Percentiles rank a stretch among this genome's conserved stretches.
phyloP scores from a whole-genome alignment of 1,140 invertebrate species.

The Pogonomyrmex californicus region DNA sequence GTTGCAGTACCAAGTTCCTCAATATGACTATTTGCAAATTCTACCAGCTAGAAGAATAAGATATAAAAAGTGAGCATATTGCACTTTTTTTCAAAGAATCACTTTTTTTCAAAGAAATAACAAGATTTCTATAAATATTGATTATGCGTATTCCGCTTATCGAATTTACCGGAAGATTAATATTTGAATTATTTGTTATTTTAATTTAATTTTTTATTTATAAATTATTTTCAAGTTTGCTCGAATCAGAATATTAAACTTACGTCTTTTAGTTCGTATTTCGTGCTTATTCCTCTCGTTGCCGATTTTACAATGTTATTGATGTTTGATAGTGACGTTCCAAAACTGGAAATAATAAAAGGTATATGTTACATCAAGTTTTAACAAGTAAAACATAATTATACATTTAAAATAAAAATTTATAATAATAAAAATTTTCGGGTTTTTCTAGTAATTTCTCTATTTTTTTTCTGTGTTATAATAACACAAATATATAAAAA shows the following conservation, averaged over 20 bases:
- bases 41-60: constrained; percentile 87
- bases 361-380: background rate
- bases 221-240: background rate
- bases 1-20: constrained; percentile 89
- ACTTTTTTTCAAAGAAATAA: background rate
- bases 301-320: constrained; percentile 91
- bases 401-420: background rate
- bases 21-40: constrained; percentile 88
- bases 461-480: background rate
- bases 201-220: background rate
- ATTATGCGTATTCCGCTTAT: background rate
- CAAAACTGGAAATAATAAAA: constrained; percentile 88
- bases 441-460: background rate
- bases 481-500: background rate
- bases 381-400: background rate
- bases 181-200: background rate
- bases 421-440: background rate
- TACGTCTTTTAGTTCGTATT: constrained; percentile 92
- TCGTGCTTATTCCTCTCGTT: constrained; percentile 91
- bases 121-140: background rate
- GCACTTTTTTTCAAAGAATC: background rate
- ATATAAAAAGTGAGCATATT: background rate
- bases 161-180: background rate
- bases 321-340: constrained; percentile 90
- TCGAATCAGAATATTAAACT: constrained; percentile 73